Percentiles rank a stretch among this genome's conserved stretches.
Conservation (phyloP, 1,140 invertebrate genomes). For the Oncopeltus fasciatus region DNA sequence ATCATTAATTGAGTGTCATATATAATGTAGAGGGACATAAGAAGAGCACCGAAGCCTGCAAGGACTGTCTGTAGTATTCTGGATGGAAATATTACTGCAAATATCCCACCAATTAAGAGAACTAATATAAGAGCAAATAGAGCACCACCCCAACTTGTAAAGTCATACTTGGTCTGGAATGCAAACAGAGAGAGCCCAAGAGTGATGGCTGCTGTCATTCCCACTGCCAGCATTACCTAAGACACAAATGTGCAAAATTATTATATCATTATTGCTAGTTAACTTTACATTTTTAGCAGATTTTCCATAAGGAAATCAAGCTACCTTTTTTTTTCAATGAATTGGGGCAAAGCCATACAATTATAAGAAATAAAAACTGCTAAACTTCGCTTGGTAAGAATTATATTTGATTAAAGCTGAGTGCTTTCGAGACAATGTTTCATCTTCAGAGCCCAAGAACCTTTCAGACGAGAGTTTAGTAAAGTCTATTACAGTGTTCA, state of each 20-base stretch:
- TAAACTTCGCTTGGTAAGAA: no score
- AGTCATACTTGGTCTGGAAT: constrained; percentile 85
- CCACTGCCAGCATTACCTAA: constrained; percentile 65
- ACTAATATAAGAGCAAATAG: constrained; percentile 63
- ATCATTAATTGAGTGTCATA: constrained; percentile 93
- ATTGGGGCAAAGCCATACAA: no score
- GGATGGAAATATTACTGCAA: constrained; percentile 51
- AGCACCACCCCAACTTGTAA: constrained; percentile 66
- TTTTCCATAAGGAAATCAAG: no score
- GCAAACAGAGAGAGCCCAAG: constrained; percentile 77
- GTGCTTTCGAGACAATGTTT: no score
- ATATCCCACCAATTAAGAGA: constrained; percentile 66
- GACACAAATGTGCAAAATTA: neutral
- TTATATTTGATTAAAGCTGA: no score
- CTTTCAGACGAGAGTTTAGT: no score
- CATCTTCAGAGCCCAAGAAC: no score
- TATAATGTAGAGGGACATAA: constrained; percentile 70
- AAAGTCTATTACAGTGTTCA: no score
- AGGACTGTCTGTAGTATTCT: constrained; percentile 40
- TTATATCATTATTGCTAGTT: no score
- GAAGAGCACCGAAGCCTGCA: constrained; percentile 58
- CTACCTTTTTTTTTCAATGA: no score
- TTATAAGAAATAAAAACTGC: no score
- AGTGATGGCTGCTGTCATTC: constrained; percentile 65
- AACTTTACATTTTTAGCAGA: no score